Conservation (phyloP, 92 coral and sea anemone genomes). For the Diadumene lineata region DNA sequence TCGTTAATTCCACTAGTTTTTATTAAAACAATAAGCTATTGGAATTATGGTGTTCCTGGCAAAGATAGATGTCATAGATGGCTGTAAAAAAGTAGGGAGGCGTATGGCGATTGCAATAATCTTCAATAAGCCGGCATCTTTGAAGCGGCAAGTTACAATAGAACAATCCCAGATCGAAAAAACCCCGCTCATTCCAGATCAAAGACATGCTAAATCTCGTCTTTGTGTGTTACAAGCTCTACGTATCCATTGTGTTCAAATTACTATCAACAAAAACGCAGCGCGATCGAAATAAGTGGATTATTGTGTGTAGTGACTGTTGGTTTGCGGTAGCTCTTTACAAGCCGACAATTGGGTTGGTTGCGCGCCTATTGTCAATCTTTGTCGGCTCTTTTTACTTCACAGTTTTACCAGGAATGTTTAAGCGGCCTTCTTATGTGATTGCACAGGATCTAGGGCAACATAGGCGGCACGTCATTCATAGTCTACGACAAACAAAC, state of each 20-base stretch:
- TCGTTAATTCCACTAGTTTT: no score
- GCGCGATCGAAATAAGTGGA: constrained; percentile 78
- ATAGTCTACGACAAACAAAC: not conserved
- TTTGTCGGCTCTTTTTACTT: constrained; percentile 81
- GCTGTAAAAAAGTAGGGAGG: constrained; percentile 44
- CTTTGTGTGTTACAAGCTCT: constrained; percentile 61
- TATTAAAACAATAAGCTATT: constrained; percentile 27
- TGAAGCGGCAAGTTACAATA: constrained; percentile 45
- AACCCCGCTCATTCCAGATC: constrained; percentile 40
- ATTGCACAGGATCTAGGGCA: constrained; percentile 35
- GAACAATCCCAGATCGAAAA: constrained; percentile 29
- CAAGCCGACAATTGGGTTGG: constrained; percentile 68
- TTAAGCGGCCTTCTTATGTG: constrained; percentile 57
- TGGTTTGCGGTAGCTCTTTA: constrained; percentile 69
- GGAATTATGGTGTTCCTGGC: constrained; percentile 35
- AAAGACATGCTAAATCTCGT: constrained; percentile 61
- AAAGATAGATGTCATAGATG: not conserved
- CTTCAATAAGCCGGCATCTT: constrained; percentile 37
- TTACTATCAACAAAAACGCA: constrained; percentile 88
- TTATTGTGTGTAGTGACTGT: constrained; percentile 66
- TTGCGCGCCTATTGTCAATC: constrained; percentile 42
- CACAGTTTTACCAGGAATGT: constrained; percentile 74
- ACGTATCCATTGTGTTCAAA: constrained; percentile 75
- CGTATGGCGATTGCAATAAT: constrained; percentile 36
- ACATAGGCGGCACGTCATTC: not conserved